Conservation (phyloP, 2,888 invertebrate genomes). For the Trilocha varians region DNA sequence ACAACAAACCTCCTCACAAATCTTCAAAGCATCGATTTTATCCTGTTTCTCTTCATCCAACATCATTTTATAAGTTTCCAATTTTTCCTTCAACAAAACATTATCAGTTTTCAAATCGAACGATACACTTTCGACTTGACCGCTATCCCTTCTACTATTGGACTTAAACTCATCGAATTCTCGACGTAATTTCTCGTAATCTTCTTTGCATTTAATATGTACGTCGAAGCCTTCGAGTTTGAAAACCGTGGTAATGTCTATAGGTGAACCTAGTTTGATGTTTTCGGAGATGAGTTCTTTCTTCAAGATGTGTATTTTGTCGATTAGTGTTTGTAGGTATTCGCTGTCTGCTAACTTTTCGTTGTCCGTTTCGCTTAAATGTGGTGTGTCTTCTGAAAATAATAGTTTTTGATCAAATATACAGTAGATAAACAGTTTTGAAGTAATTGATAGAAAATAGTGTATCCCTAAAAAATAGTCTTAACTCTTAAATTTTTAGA, state of each 20-base stretch:
- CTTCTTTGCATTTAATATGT: constrained; percentile 76
- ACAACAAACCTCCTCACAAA: constrained; percentile 63
- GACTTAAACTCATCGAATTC: constrained; percentile 80
- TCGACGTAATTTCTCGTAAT: constrained; percentile 74
- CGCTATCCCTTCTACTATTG: constrained; percentile 35
- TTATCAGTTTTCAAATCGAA: constrained; percentile 74
- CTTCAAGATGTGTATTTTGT: constrained; percentile 77
- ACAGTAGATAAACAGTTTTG: too few species aligned
- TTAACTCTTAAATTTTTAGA: too few species aligned
- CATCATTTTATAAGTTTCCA: constrained; percentile 75
- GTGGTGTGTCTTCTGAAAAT: constrained; percentile 23
- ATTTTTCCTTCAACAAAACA: constrained; percentile 77
- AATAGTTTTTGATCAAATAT: too few species aligned
- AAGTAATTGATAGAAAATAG: too few species aligned
- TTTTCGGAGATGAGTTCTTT: constrained; percentile 75
- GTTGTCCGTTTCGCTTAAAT: constrained; percentile 59
- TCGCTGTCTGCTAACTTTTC: constrained; percentile 59
- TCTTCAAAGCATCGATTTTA: constrained; percentile 72
- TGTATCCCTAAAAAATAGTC: too few species aligned
- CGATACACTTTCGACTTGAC: constrained; percentile 39
- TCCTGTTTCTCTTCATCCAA: constrained; percentile 77
- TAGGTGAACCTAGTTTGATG: constrained; percentile 71
- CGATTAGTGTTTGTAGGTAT: constrained; percentile 73
- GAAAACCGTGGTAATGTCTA: constrained; percentile 73
- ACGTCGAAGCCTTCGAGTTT: constrained; percentile 50